Evolutionary conservation across 1,140 invertebrate species (phyloP).

Genomic region (Habropoda laboriosa): DNA sequence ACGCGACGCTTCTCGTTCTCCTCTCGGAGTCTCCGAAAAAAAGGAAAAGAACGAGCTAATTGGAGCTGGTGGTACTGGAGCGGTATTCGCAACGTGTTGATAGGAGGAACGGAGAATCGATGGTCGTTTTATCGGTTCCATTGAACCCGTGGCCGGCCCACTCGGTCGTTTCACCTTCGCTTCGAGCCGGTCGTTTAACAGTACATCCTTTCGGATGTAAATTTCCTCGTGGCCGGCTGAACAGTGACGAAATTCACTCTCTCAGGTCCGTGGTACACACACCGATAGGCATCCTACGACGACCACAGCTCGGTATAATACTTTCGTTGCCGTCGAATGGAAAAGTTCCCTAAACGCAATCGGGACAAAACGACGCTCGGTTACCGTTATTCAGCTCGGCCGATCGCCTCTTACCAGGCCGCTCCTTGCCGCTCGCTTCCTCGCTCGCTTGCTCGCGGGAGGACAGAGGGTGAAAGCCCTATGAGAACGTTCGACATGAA

Average conservation of each 20-base stretch:
- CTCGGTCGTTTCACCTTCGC: slow-evolving; percentile 36
- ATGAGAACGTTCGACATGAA: slow-evolving; percentile 70
- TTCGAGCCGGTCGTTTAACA: slow-evolving; percentile 32
- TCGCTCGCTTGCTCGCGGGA: slow-evolving; percentile 5
- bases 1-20: too few relatives aligned
- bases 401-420: slow-evolving; percentile 57
- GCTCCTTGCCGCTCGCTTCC: background rate
- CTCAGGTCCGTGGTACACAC: slow-evolving; percentile 26
- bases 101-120: background rate
- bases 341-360: slow-evolving; percentile 72
- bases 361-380: slow-evolving; percentile 64
- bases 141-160: slow-evolving; percentile 20
- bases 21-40: too few relatives aligned
- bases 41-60: background rate
- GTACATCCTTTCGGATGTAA: slow-evolving; percentile 46
- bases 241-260: slow-evolving; percentile 69
- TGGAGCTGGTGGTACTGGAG: too few relatives aligned
- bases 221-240: slow-evolving; percentile 9
- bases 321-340: slow-evolving; percentile 65
- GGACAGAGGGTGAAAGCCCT: slow-evolving; percentile 46
- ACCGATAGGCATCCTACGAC: slow-evolving; percentile 6
- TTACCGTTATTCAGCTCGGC: slow-evolving; percentile 70
- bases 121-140: background rate
- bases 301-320: slow-evolving; percentile 57
- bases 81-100: background rate